These are phyloP conservation scores for Ptychadena robeensis DNA, from an alignment of 2,797 vertebrate genomes.

Conservation along the genomic window DNA sequence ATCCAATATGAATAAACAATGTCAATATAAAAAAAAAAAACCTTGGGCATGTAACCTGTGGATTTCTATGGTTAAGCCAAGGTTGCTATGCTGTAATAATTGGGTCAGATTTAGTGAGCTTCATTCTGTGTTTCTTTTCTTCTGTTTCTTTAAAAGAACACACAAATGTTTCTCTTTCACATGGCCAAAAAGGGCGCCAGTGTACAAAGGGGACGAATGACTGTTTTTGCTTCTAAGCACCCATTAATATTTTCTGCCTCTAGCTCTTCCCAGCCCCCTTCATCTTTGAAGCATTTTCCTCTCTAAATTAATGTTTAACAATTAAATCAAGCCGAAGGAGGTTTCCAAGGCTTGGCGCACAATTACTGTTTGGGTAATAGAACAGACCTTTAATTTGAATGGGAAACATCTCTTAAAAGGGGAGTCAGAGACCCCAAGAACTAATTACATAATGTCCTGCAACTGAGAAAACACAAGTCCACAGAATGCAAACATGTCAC, in stretches of 20 bases:
- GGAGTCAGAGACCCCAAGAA: constrained; percentile 76
- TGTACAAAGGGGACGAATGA: constrained; percentile 88
- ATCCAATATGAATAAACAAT: background rate
- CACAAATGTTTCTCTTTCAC: constrained; percentile 80
- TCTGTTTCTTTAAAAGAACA: constrained; percentile 66
- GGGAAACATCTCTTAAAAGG: constrained; percentile 83
- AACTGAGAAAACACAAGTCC: constrained; percentile 89
- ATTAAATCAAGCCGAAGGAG: constrained; percentile 83
- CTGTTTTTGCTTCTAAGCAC: constrained; percentile 82
- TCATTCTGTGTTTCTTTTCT: constrained; percentile 70
- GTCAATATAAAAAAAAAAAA: background rate
- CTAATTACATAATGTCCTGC: constrained; percentile 97
- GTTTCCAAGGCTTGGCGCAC: constrained; percentile 77
- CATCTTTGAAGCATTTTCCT: constrained; percentile 79
- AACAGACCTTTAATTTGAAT: constrained; percentile 83
- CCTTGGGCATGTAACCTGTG: no score
- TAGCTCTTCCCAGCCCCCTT: constrained; percentile 68
- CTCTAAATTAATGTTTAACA: constrained; percentile 84
- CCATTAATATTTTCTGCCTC: constrained; percentile 81
- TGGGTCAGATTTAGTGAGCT: background rate
- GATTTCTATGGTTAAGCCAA: no score
- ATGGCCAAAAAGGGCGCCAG: constrained; percentile 84
- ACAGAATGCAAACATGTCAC: constrained; percentile 81
- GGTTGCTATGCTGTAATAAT: no score
- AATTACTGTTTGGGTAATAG: constrained; percentile 84